These are phyloP conservation scores for Myotis daubentonii DNA, from an alignment of 2,797 vertebrate species.

Conservation along the genomic window DNA sequence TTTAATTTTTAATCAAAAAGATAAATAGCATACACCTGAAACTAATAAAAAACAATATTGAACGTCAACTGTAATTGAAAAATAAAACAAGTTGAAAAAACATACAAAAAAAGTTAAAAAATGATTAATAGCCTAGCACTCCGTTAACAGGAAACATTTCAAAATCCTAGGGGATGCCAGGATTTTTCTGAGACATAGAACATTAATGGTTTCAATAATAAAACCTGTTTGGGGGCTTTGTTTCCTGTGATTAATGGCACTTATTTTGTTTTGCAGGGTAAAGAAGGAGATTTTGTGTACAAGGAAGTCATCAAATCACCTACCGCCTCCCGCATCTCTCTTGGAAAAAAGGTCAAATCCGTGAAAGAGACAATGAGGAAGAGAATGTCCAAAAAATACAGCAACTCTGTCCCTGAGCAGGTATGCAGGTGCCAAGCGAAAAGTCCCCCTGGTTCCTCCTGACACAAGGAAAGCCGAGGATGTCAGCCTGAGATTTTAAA, in stretches of 20 bases:
- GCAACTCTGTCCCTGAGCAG: slow-evolving; percentile 95
- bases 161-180: background rate
- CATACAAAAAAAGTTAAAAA: background rate
- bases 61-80: background rate
- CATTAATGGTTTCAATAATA: background rate
- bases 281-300: slow-evolving; percentile 95
- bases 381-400: slow-evolving; percentile 99
- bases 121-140: background rate
- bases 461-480: background rate
- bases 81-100: background rate
- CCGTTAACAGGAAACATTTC: slow-evolving; percentile 12
- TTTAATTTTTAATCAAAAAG: slow-evolving; percentile 46
- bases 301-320: slow-evolving; percentile 97
- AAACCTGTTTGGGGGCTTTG: slow-evolving; percentile 9
- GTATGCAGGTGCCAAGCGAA: slow-evolving; percentile 80
- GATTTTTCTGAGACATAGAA: slow-evolving; percentile 18
- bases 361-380: slow-evolving; percentile 99
- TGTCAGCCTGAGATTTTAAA: background rate
- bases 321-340: slow-evolving; percentile 94
- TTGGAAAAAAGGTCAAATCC: slow-evolving; percentile 99
- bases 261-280: slow-evolving; percentile 86
- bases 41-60: background rate
- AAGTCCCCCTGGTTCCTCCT: background rate
- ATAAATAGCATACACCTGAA: background rate
- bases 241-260: slow-evolving; percentile 31